Evolutionary conservation across 2,113 vertebrate genomes (phyloP).

Genomic region (Ammodytes dubius): DNA sequence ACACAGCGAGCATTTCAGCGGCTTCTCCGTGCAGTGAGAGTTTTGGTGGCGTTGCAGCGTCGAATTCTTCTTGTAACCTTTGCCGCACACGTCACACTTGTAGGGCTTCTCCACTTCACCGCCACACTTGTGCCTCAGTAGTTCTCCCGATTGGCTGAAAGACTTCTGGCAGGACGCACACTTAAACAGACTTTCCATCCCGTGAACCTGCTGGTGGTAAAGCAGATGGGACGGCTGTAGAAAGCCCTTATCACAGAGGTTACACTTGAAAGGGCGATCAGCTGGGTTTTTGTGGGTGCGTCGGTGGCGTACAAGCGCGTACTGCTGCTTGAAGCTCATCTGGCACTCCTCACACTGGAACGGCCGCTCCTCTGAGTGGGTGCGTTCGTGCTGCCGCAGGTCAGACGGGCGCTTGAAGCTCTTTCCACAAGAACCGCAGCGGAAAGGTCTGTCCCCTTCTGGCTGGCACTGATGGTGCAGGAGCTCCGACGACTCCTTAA

Average conservation of each 20-base stretch:
- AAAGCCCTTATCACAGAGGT: constrained; percentile 95
- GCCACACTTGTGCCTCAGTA: constrained; percentile 94
- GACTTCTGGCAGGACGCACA: constrained; percentile 97
- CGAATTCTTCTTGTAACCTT: constrained; percentile 95
- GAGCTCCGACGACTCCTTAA: constrained; percentile 95
- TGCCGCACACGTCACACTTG: constrained; percentile 93
- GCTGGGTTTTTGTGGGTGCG: constrained; percentile 92
- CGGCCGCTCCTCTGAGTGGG: constrained; percentile 94
- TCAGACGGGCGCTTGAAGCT: constrained; percentile 95
- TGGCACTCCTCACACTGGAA: constrained; percentile 98
- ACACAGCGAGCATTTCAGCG: constrained; percentile 93
- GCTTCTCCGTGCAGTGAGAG: constrained; percentile 92
- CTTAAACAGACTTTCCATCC: constrained; percentile 95
- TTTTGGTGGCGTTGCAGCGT: constrained; percentile 96
- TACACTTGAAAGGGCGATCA: constrained; percentile 90
- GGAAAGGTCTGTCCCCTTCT: constrained; percentile 93
- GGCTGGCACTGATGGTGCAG: constrained; percentile 97
- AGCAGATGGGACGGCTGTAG: constrained; percentile 94
- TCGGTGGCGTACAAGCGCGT: constrained; percentile 93
- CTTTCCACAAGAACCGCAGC: constrained; percentile 92
- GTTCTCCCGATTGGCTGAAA: constrained; percentile 94
- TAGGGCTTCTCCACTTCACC: constrained; percentile 92
- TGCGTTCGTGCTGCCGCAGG: constrained; percentile 95
- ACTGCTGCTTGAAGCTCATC: constrained; percentile 99
- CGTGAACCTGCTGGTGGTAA: constrained; percentile 96